phyloP scores from a whole-genome alignment of 2,888 invertebrate species.

The Apodemia duryi region DNA sequence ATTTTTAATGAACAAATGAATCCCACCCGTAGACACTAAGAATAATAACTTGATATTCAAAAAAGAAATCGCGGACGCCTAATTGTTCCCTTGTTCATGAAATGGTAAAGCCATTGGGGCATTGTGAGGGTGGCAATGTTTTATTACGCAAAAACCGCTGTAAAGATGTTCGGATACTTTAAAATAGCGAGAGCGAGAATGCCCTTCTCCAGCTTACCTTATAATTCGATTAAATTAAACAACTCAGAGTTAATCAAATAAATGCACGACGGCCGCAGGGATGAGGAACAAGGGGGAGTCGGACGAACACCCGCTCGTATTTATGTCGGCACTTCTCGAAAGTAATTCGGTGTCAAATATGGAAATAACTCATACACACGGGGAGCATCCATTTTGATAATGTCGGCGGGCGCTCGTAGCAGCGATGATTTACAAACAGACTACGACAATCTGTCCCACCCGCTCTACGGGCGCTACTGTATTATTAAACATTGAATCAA shows the following conservation, averaged over 20 bases:
- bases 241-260: conserved; percentile 80
- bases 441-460: conserved; percentile 40
- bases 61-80: conserved; percentile 71
- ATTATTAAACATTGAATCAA: conserved; percentile 16
- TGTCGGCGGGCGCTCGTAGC: conserved; percentile 68
- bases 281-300: conserved; percentile 41
- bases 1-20: conserved; percentile 72
- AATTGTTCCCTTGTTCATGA: conserved; percentile 79
- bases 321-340: conserved; percentile 79
- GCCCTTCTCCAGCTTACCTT: conserved; percentile 58
- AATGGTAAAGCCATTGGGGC: conserved; percentile 76
- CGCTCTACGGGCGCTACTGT: conserved; percentile 26
- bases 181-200: conserved; percentile 67
- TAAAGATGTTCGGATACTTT: conserved; percentile 76
- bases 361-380: conserved; percentile 77
- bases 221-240: conserved; percentile 80
- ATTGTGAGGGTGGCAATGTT: conserved; percentile 70
- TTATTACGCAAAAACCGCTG: conserved; percentile 77
- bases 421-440: conserved; percentile 60
- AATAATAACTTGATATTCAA: conserved; percentile 71
- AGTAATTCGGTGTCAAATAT: conserved; percentile 80
- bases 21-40: conserved; percentile 57
- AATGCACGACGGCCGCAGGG: conserved; percentile 68
- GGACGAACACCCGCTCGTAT: conserved; percentile 49
- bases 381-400: conserved; percentile 77